Percentiles rank a stretch among this genome's conserved stretches.
Conservation (phyloP, 1,140 invertebrate species). For the Stegodyphus dumicola region DNA sequence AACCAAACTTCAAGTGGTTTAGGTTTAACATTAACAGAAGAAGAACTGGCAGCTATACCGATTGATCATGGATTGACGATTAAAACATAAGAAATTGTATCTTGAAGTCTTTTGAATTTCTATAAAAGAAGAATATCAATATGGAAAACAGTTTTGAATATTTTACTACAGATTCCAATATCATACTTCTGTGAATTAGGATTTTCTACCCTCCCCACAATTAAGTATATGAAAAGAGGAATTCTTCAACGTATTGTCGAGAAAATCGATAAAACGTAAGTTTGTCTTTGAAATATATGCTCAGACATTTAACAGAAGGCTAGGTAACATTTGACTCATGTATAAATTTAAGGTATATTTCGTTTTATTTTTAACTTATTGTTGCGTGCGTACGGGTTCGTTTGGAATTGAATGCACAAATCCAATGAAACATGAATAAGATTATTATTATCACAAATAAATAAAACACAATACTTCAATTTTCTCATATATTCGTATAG, state of each 20-base stretch:
- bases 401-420: too few relatives aligned
- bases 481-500: too few relatives aligned
- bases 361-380: too few relatives aligned
- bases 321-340: neutral
- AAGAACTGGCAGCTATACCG: neutral
- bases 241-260: neutral
- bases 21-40: neutral
- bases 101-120: neutral
- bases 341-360: too few relatives aligned
- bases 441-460: too few relatives aligned
- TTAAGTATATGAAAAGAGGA: neutral
- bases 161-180: neutral
- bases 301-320: neutral
- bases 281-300: neutral
- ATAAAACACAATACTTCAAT: too few relatives aligned
- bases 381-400: too few relatives aligned
- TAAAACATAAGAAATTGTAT: neutral
- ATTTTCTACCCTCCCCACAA: neutral
- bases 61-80: neutral
- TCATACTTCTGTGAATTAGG: neutral
- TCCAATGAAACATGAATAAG: too few relatives aligned
- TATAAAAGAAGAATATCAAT: neutral
- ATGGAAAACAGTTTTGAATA: neutral
- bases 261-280: neutral
- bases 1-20: neutral